A percentile compares a stretch with the other conserved stretches of the same genome.
Evolutionary conservation across 2,888 invertebrate genomes (phyloP).

Genomic region (Lithophane leautieri): DNA sequence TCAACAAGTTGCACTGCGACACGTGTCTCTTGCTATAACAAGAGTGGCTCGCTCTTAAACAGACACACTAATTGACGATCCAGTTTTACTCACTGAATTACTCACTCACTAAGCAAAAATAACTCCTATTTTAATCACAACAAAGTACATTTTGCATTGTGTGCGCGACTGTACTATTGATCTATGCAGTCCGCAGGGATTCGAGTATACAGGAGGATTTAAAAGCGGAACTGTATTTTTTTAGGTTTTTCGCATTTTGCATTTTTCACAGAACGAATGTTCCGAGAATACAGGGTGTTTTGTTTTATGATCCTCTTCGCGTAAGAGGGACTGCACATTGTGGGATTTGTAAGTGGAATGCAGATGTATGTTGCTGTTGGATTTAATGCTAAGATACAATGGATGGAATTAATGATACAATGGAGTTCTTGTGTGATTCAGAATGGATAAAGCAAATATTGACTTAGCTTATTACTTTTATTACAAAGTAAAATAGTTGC

Average conservation of each 20-base stretch:
- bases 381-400: constrained; percentile 19
- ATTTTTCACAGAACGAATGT: constrained; percentile 52
- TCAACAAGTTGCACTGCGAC: constrained; percentile 62
- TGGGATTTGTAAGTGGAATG: constrained; percentile 20
- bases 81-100: constrained; percentile 68
- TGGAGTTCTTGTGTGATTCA: constrained; percentile 15
- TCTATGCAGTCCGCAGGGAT: constrained; percentile 74
- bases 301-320: constrained; percentile 47
- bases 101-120: constrained; percentile 60
- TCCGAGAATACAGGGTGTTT: constrained; percentile 57
- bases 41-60: constrained; percentile 71
- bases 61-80: constrained; percentile 80
- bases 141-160: constrained; percentile 65
- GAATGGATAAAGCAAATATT: neutral
- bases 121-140: constrained; percentile 51
- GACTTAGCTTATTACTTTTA: neutral
- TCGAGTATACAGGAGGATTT: constrained; percentile 75
- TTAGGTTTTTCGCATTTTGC: constrained; percentile 48
- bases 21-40: constrained; percentile 69
- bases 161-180: constrained; percentile 68
- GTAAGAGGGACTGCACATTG: constrained; percentile 30
- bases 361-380: constrained; percentile 6
- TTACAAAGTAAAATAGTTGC: neutral
- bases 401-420: constrained; percentile 9
- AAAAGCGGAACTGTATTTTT: constrained; percentile 62